Conservation (phyloP, 2,888 invertebrate species). For the Sinotaia quadrata region DNA sequence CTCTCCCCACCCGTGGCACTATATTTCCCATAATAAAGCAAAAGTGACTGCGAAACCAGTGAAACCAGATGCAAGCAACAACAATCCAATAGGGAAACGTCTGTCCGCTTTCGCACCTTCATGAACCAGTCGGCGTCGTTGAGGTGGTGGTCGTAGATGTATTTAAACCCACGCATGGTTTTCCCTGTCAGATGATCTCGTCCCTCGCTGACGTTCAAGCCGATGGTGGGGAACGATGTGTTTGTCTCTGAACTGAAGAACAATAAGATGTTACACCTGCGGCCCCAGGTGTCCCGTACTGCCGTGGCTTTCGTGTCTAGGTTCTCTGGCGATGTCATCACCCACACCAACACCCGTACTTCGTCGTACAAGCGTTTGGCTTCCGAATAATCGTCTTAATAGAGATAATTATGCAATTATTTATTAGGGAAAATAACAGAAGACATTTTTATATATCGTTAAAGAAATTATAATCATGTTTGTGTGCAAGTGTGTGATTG, state of each 20-base stretch:
- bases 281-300: slow-evolving; percentile 95
- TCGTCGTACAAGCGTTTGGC: slow-evolving; percentile 77
- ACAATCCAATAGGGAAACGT: too few species aligned
- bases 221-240: slow-evolving; percentile 81
- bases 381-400: slow-evolving; percentile 38
- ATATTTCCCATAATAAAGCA: too few species aligned
- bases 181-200: slow-evolving; percentile 95
- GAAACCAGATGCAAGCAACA: too few species aligned
- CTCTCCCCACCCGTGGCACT: too few species aligned
- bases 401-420: too few species aligned
- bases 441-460: too few species aligned
- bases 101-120: slow-evolving; percentile 78
- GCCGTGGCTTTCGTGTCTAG: slow-evolving; percentile 90
- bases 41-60: too few species aligned
- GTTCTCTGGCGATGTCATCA: slow-evolving; percentile 93
- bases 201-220: slow-evolving; percentile 87
- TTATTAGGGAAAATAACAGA: too few species aligned
- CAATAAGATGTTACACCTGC: slow-evolving; percentile 77
- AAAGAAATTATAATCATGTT: too few species aligned
- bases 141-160: slow-evolving; percentile 85
- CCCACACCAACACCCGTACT: slow-evolving; percentile 93
- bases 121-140: slow-evolving; percentile 96
- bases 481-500: too few species aligned
- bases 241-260: slow-evolving; percentile 77
- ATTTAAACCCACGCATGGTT: slow-evolving; percentile 93